These are phyloP conservation scores for Apis laboriosa DNA, from an alignment of 1,140 invertebrate genomes.

Conservation along the genomic window DNA sequence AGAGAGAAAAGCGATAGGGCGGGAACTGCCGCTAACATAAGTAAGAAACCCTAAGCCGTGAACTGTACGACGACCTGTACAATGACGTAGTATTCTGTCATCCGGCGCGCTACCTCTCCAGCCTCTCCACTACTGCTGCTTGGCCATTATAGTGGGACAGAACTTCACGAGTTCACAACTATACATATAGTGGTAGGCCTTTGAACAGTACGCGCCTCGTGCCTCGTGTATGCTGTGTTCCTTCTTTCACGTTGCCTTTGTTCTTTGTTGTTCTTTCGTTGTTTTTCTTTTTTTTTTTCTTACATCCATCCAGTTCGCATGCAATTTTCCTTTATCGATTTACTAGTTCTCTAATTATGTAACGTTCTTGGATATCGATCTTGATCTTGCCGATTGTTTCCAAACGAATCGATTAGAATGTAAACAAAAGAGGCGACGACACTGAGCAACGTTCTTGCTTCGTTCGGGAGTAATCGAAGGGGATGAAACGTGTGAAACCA, in stretches of 20 bases:
- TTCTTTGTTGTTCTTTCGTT: constrained; percentile 20
- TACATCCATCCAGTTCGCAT: neutral
- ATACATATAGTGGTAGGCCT: constrained; percentile 61
- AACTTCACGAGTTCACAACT: constrained; percentile 63
- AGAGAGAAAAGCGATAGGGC: constrained; percentile 10
- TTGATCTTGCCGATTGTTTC: too few species aligned
- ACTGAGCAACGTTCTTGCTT: too few species aligned
- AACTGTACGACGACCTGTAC: constrained; percentile 45
- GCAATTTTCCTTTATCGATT: neutral
- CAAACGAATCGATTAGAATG: neutral
- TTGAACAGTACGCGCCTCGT: constrained; percentile 59
- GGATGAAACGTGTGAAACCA: neutral
- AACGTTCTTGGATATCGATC: neutral
- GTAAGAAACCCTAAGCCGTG: constrained; percentile 58
- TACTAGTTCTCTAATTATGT: neutral
- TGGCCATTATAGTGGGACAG: constrained; percentile 64
- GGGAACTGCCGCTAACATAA: constrained; percentile 43
- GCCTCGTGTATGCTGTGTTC: constrained; percentile 24
- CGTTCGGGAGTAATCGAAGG: too few species aligned
- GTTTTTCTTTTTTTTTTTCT: neutral
- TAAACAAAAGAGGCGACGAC: constrained; percentile 22
- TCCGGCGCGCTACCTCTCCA: constrained; percentile 62
- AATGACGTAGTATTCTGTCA: constrained; percentile 70
- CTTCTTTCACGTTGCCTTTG: constrained; percentile 12
- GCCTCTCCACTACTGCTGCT: constrained; percentile 53